A percentile compares a stretch with the other conserved stretches of the same genome.
These are phyloP conservation scores for Calephelis nemesis DNA, from an alignment of 1,140 invertebrate species.

Conservation along the genomic window DNA sequence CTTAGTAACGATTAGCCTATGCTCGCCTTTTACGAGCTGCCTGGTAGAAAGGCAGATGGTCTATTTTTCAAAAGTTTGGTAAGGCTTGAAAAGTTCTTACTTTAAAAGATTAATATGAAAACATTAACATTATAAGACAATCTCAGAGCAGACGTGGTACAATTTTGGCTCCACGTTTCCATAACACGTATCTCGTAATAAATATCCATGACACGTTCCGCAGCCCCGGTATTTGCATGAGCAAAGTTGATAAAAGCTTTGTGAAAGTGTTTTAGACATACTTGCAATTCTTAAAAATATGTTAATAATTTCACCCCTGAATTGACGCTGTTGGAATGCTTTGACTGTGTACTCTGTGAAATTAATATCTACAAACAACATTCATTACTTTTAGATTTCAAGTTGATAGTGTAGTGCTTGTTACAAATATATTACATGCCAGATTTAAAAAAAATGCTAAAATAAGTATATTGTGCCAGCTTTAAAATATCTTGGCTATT, in stretches of 20 bases:
- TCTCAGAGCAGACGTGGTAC: background rate
- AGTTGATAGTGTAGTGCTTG: conserved; percentile 2
- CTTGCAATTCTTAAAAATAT: conserved; percentile 56
- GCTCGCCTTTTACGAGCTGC: too few relatives aligned
- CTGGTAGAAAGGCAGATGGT: too few relatives aligned
- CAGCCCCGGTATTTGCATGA: conserved; percentile 2
- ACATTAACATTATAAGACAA: background rate
- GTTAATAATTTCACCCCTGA: conserved; percentile 49
- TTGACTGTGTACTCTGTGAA: conserved; percentile 37
- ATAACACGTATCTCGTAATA: conserved; percentile 10
- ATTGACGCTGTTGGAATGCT: conserved; percentile 55
- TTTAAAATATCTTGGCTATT: too few relatives aligned
- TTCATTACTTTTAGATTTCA: conserved; percentile 11
- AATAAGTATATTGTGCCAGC: too few relatives aligned
- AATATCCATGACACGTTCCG: conserved; percentile 15
- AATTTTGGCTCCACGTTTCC: background rate
- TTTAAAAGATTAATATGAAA: too few relatives aligned
- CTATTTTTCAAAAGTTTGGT: too few relatives aligned
- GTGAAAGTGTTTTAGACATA: conserved; percentile 38
- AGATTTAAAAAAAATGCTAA: too few relatives aligned
- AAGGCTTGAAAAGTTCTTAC: background rate
- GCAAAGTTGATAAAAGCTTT: conserved; percentile 29
- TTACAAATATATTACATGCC: background rate
- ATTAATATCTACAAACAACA: conserved; percentile 16
- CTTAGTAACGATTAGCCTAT: too few relatives aligned